A percentile compares a stretch with the other conserved stretches of the same genome.
These are phyloP conservation scores for Campoletis sonorensis DNA, from an alignment of 1,140 invertebrate species.

Conservation along the genomic window DNA sequence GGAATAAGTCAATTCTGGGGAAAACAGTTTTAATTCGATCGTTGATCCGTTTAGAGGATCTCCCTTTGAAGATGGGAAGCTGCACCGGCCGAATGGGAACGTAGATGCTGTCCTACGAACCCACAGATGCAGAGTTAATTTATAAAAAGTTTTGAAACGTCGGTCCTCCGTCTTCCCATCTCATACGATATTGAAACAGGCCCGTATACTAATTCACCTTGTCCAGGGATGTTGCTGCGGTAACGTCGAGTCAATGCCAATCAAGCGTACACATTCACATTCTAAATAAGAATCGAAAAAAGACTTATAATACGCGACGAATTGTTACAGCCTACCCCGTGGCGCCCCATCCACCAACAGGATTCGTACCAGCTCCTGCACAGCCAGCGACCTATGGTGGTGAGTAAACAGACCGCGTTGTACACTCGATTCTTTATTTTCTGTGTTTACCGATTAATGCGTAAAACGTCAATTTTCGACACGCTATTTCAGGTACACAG, in stretches of 20 bases:
- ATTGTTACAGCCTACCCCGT: conserved; percentile 77
- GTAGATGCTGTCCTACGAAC: too few species aligned
- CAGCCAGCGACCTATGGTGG: conserved; percentile 76
- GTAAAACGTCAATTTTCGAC: too few species aligned
- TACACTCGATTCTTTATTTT: too few species aligned
- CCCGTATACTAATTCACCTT: not conserved
- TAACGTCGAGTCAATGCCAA: conserved; percentile 55
- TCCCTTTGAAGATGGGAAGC: not conserved
- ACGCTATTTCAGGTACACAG: too few species aligned
- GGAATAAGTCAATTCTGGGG: not conserved
- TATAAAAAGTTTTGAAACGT: too few species aligned
- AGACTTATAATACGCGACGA: conserved; percentile 61
- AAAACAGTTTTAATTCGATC: conserved; percentile 54
- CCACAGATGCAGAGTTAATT: too few species aligned
- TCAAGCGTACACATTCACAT: not conserved
- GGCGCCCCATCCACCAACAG: conserved; percentile 76
- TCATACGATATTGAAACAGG: too few species aligned
- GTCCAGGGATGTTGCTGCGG: conserved; percentile 61
- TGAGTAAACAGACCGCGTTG: conserved; percentile 58
- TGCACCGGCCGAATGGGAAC: not conserved
- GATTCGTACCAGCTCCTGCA: conserved; percentile 76
- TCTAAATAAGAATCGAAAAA: conserved; percentile 46
- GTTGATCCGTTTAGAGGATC: conserved; percentile 55
- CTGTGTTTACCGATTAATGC: too few species aligned
- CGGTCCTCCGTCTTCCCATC: too few species aligned